Evolutionary conservation across 2,888 invertebrate species (phyloP).

Genomic region (Agrochola circellaris): DNA sequence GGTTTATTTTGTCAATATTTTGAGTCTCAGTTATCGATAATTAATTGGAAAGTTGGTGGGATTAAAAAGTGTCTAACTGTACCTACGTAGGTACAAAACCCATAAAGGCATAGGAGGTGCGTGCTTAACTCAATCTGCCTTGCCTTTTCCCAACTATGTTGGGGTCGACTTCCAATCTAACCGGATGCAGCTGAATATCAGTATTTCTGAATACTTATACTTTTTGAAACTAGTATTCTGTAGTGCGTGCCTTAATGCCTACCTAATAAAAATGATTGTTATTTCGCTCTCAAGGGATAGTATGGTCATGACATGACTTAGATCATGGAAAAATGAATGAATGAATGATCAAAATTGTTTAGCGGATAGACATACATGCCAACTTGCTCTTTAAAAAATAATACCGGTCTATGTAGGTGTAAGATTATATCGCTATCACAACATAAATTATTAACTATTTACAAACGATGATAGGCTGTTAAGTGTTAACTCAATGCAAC

Average conservation of each 20-base stretch:
- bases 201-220: too few species aligned
- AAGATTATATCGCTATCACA: background rate
- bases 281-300: background rate
- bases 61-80: constrained; percentile 2
- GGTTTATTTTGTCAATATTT: constrained; percentile 46
- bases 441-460: background rate
- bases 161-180: too few species aligned
- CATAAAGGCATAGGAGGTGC: too few species aligned
- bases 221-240: too few species aligned
- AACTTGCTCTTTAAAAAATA: background rate
- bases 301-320: too few species aligned
- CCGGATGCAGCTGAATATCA: too few species aligned
- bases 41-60: background rate
- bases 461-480: background rate
- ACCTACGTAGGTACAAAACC: background rate
- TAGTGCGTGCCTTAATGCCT: background rate
- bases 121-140: background rate
- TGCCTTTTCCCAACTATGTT: too few species aligned
- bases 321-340: too few species aligned
- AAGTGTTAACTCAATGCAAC: background rate
- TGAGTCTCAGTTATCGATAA: constrained; percentile 17
- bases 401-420: background rate
- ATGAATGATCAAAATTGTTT: too few species aligned
- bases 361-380: background rate
- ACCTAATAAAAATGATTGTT: background rate